phyloP scores from a whole-genome alignment of 2,113 vertebrate species.

The Cavia porcellus region DNA sequence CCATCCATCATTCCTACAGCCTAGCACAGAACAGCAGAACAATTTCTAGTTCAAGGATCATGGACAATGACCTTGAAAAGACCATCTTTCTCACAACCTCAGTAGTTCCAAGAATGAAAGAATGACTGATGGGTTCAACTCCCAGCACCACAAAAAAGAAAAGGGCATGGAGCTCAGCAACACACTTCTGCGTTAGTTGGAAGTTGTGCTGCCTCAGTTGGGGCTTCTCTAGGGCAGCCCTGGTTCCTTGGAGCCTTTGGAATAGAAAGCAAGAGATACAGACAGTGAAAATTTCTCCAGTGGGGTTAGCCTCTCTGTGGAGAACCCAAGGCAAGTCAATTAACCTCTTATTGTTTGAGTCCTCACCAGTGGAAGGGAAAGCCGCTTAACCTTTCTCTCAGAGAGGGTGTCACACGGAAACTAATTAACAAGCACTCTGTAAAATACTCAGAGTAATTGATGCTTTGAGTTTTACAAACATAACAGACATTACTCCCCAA shows the following conservation, averaged over 20 bases:
- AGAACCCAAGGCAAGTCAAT: not conserved
- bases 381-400: constrained; percentile 28
- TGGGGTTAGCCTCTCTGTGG: not conserved
- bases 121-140: not conserved
- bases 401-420: constrained; percentile 17
- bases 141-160: not conserved
- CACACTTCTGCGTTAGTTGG: not conserved
- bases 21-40: constrained; percentile 12
- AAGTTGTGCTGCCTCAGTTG: not conserved
- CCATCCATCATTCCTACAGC: constrained; percentile 17
- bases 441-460: not conserved
- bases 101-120: not conserved
- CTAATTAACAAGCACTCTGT: not conserved
- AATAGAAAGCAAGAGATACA: not conserved
- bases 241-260: not conserved
- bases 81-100: not conserved
- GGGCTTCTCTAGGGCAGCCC: not conserved
- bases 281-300: not conserved
- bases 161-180: not conserved
- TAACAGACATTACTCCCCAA: not conserved
- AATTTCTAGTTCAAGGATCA: not conserved
- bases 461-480: not conserved
- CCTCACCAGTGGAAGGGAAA: not conserved
- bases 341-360: not conserved
- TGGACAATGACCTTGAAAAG: not conserved